phyloP scores from a whole-genome alignment of 2,113 vertebrate species.

The Eurystomus gularis region DNA sequence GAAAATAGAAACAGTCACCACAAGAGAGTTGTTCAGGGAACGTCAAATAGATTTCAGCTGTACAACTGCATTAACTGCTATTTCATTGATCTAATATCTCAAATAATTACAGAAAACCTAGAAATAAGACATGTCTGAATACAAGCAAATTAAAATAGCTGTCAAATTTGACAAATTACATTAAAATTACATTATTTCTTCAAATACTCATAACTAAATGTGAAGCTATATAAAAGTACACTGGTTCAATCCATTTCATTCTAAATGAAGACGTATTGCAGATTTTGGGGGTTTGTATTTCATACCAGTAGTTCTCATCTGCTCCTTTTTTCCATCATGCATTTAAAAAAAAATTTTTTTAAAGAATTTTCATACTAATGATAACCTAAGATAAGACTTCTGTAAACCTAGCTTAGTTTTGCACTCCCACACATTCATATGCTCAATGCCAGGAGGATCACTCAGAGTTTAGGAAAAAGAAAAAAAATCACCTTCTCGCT shows the following conservation, averaged over 20 bases:
- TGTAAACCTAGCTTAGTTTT: neutral
- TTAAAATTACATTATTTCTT: neutral
- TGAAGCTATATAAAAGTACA: neutral
- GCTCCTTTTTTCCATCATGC: neutral
- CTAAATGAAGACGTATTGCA: neutral
- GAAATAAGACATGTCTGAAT: neutral
- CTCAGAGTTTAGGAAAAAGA: neutral
- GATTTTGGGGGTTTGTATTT: neutral
- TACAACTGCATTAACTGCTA: neutral
- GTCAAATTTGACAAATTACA: neutral
- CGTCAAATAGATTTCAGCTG: neutral
- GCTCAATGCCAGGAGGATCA: neutral
- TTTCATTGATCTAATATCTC: neutral
- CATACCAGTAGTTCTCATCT: neutral
- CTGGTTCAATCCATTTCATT: neutral
- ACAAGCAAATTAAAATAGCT: neutral
- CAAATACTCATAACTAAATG: neutral
- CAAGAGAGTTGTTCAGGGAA: neutral
- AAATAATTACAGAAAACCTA: neutral
- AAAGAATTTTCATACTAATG: no score
- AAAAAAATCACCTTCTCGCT: slow-evolving; percentile 87
- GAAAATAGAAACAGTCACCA: neutral
- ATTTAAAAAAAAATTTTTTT: no score
- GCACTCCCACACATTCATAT: neutral
- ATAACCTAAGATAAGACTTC: neutral